A percentile compares a stretch with the other conserved stretches of the same genome.
Conservation (phyloP, 2,888 invertebrate genomes). For the Heteromyza rotundicornis region DNA sequence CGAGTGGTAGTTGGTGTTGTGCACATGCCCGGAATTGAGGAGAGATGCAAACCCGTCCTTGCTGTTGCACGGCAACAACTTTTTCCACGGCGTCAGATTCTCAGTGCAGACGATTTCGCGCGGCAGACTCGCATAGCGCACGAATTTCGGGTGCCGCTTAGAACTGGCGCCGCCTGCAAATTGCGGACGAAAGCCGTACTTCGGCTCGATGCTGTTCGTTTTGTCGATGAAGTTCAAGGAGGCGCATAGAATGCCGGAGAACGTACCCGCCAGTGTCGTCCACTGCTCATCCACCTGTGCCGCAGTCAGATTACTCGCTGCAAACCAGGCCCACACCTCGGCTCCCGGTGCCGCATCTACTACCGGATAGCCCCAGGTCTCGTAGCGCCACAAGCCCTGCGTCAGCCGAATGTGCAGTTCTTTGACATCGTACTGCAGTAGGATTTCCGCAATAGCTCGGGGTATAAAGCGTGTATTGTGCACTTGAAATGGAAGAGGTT, state of each 20-base stretch:
- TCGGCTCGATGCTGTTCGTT: slow-evolving; percentile 83
- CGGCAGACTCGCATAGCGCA: slow-evolving; percentile 88
- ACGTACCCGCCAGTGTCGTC: slow-evolving; percentile 85
- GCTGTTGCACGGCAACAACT: slow-evolving; percentile 93
- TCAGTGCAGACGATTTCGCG: slow-evolving; percentile 98
- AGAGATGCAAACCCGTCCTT: slow-evolving; percentile 85
- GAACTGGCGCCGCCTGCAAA: slow-evolving; percentile 50
- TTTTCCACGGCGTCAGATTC: slow-evolving; percentile 98
- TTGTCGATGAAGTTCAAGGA: slow-evolving; percentile 93
- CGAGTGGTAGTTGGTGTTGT: slow-evolving; percentile 93
- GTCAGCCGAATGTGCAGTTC: slow-evolving; percentile 92
- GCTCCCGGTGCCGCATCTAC: slow-evolving; percentile 91
- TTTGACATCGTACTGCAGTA: slow-evolving; percentile 81
- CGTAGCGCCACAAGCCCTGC: slow-evolving; percentile 92
- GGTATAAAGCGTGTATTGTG: slow-evolving; percentile 88
- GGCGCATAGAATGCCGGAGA: slow-evolving; percentile 95
- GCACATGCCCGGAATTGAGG: slow-evolving; percentile 88
- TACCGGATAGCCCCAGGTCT: slow-evolving; percentile 93
- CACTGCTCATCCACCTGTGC: slow-evolving; percentile 77
- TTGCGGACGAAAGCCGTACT: slow-evolving; percentile 79
- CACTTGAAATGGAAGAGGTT: too few species aligned
- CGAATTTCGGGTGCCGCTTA: slow-evolving; percentile 72
- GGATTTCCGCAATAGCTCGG: slow-evolving; percentile 85
- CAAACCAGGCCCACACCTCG: slow-evolving; percentile 94
- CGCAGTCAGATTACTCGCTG: slow-evolving; percentile 61